Conservation (phyloP, 2,113 vertebrate genomes). For the Leucoraja erinaceus region DNA sequence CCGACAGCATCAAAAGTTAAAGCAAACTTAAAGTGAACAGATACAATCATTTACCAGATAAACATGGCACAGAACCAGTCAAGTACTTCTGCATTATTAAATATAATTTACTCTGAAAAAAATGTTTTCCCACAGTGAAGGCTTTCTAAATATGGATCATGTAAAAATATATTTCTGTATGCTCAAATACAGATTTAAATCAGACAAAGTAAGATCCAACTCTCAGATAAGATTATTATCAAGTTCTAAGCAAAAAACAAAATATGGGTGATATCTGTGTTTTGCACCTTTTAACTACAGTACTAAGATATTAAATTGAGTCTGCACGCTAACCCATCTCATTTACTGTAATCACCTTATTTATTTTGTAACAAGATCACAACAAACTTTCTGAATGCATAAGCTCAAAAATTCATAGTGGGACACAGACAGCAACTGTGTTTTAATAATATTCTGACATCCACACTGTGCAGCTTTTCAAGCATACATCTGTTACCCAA, state of each 20-base stretch:
- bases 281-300: not conserved
- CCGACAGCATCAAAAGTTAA: not conserved
- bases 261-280: not conserved
- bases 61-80: not conserved
- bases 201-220: not conserved
- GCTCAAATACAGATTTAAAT: not conserved
- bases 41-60: not conserved
- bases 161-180: not conserved
- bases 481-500: conserved; percentile 3
- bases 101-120: not conserved
- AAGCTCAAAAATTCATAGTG: not conserved
- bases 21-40: not conserved
- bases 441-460: conserved; percentile 23
- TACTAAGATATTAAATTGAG: not conserved
- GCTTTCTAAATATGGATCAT: not conserved
- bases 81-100: not conserved
- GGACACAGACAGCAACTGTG: not conserved
- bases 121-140: not conserved
- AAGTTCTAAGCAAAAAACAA: not conserved
- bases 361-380: conserved; percentile 21
- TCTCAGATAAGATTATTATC: not conserved
- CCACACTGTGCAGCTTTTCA: conserved; percentile 2
- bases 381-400: conserved; percentile 1
- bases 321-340: not conserved
- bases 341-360: not conserved